Conservation (phyloP, 2,797 vertebrate genomes). For the Garrulus glandarius region DNA sequence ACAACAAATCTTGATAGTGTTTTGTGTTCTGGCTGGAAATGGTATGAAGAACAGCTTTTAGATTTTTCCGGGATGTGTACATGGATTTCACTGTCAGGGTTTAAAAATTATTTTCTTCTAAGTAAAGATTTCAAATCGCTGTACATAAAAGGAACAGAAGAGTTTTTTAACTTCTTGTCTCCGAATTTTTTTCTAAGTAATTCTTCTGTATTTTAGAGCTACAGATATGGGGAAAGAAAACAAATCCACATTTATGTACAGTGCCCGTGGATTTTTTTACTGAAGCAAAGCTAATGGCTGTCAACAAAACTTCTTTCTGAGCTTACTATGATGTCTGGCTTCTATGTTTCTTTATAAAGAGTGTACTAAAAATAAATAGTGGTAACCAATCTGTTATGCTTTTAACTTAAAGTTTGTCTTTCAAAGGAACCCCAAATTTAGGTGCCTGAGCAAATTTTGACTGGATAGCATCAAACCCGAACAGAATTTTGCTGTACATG, state of each 20-base stretch:
- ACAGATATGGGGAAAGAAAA: background rate
- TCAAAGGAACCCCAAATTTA: background rate
- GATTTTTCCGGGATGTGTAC: background rate
- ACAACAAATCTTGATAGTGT: constrained; percentile 7
- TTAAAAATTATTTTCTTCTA: background rate
- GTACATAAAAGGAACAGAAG: background rate
- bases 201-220: background rate
- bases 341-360: background rate
- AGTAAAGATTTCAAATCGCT: background rate
- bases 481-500: background rate
- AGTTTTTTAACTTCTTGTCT: background rate
- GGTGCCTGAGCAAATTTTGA: background rate
- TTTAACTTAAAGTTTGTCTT: background rate
- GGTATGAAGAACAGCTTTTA: background rate
- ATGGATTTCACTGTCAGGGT: background rate
- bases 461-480: background rate
- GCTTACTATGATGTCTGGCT: background rate
- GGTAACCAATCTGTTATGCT: background rate
- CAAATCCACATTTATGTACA: background rate
- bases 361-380: background rate
- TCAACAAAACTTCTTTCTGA: background rate
- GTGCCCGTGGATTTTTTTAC: background rate
- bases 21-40: background rate
- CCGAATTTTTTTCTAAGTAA: background rate
- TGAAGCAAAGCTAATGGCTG: background rate